Percentiles rank a stretch among this genome's conserved stretches.
phyloP scores from a whole-genome alignment of 2,797 vertebrate genomes.

The Pipistrellus pipistrellus region DNA sequence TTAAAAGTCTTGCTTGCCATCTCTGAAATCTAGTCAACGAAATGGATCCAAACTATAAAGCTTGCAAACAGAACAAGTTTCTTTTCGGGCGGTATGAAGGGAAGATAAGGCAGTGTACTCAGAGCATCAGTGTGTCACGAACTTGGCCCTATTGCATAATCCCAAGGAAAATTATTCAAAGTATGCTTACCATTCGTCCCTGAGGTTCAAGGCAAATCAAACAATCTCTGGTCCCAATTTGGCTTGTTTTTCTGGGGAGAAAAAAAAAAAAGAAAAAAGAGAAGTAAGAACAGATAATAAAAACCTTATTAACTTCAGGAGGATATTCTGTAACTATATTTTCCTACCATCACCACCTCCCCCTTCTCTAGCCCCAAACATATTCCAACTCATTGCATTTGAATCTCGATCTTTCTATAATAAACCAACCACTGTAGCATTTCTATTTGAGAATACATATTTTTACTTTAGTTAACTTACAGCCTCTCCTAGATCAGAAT shows the following conservation, averaged over 20 bases:
- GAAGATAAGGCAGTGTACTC: background rate
- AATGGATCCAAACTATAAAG: conserved; percentile 31
- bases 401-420: background rate
- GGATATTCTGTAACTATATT: background rate
- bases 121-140: background rate
- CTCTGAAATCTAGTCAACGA: conserved; percentile 34
- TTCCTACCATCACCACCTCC: background rate
- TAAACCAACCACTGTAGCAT: background rate
- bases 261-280: conserved; percentile 62
- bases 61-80: background rate
- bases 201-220: conserved; percentile 34
- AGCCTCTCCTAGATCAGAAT: background rate
- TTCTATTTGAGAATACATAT: background rate
- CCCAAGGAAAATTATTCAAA: conserved; percentile 39
- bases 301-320: conserved; percentile 26
- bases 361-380: background rate
- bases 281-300: background rate
- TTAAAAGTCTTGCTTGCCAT: background rate
- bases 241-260: background rate
- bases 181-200: conserved; percentile 27
- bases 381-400: background rate
- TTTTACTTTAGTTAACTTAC: background rate
- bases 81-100: background rate
- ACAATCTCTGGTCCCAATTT: conserved; percentile 60
- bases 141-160: conserved; percentile 52